Evolutionary conservation across 2,113 vertebrate species (phyloP).

Genomic region (Capreolus pygargus): DNA sequence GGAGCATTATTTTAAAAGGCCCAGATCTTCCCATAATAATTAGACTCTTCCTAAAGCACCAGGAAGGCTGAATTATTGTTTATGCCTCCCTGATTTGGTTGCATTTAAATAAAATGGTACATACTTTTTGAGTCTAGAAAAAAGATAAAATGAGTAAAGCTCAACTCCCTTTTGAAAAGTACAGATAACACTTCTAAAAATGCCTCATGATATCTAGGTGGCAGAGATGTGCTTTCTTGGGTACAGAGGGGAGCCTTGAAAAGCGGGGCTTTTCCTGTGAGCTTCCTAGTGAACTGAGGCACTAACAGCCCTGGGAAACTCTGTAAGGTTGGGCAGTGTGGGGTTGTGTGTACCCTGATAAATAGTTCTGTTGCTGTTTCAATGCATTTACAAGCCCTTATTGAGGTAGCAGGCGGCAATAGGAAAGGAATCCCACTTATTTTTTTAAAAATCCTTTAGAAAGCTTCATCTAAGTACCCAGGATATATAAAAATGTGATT

Average conservation of each 20-base stretch:
- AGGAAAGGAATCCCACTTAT: not conserved
- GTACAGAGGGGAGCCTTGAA: not conserved
- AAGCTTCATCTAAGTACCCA: not conserved
- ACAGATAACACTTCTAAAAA: not conserved
- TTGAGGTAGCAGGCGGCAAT: slow-evolving; percentile 22
- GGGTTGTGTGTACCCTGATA: not conserved
- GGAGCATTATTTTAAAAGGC: slow-evolving; percentile 45
- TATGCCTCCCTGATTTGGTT: not conserved
- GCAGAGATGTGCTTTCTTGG: not conserved
- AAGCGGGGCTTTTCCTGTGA: not conserved
- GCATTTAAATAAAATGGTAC: slow-evolving; percentile 24
- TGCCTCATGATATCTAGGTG: not conserved
- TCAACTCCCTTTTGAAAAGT: slow-evolving; percentile 18
- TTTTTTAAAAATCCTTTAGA: not conserved
- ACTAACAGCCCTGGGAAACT: not conserved
- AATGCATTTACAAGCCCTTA: slow-evolving; percentile 29
- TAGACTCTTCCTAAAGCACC: slow-evolving; percentile 17
- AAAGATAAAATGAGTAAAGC: not conserved
- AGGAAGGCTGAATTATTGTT: slow-evolving; percentile 19
- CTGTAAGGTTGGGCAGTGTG: not conserved
- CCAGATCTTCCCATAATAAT: slow-evolving; percentile 22
- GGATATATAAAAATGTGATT: slow-evolving; percentile 3
- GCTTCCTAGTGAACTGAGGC: not conserved
- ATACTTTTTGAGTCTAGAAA: slow-evolving; percentile 8
- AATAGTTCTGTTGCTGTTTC: not conserved